Percentiles rank a stretch among this genome's conserved stretches.
These are phyloP conservation scores for Pandemis heparana DNA, from an alignment of 2,888 invertebrate species.

Conservation along the genomic window DNA sequence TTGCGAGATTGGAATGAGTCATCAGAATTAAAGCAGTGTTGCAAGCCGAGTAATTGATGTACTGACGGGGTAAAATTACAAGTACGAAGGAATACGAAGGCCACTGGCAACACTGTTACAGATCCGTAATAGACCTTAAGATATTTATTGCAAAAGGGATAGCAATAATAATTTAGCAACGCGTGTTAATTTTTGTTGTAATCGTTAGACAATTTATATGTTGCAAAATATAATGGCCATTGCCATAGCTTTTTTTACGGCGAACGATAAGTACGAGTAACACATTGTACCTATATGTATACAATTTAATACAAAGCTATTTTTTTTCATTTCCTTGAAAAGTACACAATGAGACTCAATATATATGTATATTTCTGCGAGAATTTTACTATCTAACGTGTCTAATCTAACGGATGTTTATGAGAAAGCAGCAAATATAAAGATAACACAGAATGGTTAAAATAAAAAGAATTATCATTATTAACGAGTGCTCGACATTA, in stretches of 20 bases:
- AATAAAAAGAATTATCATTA: background rate
- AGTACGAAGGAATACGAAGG: constrained; percentile 23
- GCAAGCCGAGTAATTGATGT: constrained; percentile 41
- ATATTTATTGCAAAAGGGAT: constrained; percentile 19
- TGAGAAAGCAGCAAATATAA: background rate
- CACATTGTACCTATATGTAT: no score
- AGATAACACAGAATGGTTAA: background rate
- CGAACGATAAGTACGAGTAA: background rate
- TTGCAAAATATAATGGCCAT: background rate
- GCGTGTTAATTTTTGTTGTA: constrained; percentile 2
- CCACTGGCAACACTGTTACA: constrained; percentile 21
- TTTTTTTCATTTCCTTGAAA: no score
- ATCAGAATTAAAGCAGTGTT: constrained; percentile 56
- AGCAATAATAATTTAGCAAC: constrained; percentile 3
- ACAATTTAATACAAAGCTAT: no score
- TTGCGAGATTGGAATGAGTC: constrained; percentile 61
- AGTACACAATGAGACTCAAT: no score
- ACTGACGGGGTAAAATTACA: constrained; percentile 18
- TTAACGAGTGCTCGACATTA: background rate
- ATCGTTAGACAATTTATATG: background rate
- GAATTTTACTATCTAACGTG: background rate
- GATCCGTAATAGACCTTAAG: constrained; percentile 26
- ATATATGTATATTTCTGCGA: background rate
- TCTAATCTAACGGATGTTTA: background rate
- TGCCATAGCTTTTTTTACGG: background rate